Conservation (phyloP, 2,888 invertebrate genomes). For the Cenopis cana region DNA sequence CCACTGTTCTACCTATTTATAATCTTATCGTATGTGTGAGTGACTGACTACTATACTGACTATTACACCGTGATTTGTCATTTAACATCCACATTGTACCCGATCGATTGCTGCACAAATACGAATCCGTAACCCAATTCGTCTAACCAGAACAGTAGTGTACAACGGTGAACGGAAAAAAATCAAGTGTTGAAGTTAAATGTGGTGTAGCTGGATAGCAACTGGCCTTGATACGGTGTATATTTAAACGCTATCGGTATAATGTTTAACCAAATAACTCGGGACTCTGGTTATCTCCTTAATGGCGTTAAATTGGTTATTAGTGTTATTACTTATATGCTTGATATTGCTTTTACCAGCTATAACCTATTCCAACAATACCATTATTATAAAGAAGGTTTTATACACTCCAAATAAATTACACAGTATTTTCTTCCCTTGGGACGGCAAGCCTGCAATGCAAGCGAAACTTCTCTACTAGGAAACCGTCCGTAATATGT, state of each 20-base stretch:
- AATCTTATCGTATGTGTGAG: slow-evolving; percentile 37
- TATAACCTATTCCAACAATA: background rate
- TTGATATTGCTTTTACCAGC: slow-evolving; percentile 11
- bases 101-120: slow-evolving; percentile 14
- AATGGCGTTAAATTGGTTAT: slow-evolving; percentile 22
- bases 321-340: too few species aligned
- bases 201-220: slow-evolving; percentile 58
- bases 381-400: background rate
- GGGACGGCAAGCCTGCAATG: too few species aligned
- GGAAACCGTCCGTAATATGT: too few species aligned
- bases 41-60: slow-evolving; percentile 11
- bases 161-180: slow-evolving; percentile 10
- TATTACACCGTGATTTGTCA: slow-evolving; percentile 14
- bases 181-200: slow-evolving; percentile 45
- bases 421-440: background rate
- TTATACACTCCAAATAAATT: background rate
- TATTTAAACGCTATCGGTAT: slow-evolving; percentile 63
- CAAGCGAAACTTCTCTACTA: too few species aligned
- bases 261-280: slow-evolving; percentile 55
- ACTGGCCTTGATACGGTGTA: slow-evolving; percentile 66
- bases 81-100: background rate
- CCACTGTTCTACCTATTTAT: slow-evolving; percentile 33
- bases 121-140: background rate
- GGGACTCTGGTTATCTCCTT: slow-evolving; percentile 50
- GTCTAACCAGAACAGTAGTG: slow-evolving; percentile 8